These are phyloP conservation scores for Didymodactylos carnosus DNA, from an alignment of 2,888 invertebrate genomes.

Conservation along the genomic window DNA sequence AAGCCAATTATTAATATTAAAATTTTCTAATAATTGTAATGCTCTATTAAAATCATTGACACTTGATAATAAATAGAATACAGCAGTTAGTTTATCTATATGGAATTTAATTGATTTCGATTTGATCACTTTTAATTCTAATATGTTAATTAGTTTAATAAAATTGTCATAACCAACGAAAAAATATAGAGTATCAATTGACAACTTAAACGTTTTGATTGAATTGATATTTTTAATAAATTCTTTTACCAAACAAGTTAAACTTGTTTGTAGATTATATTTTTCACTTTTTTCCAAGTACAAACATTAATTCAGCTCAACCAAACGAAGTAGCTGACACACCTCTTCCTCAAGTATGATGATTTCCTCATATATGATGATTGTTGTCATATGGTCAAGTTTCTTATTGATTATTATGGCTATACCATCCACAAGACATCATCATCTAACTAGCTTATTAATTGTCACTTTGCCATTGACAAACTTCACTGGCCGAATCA, in stretches of 20 bases:
- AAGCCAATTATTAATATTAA: neutral
- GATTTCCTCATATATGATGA: too few species aligned
- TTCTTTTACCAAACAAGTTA: neutral
- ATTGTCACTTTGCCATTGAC: too few species aligned
- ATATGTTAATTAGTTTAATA: neutral
- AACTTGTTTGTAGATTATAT: neutral
- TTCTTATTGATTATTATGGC: too few species aligned
- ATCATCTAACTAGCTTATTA: too few species aligned
- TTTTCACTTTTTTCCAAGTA: neutral
- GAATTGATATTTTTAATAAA: neutral
- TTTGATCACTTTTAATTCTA: neutral
- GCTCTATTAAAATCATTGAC: neutral
- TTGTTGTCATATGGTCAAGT: too few species aligned
- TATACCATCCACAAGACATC: too few species aligned
- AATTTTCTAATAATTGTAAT: neutral
- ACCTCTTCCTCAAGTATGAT: too few species aligned
- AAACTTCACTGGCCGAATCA: too few species aligned
- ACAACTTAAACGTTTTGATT: neutral
- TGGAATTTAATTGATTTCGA: neutral
- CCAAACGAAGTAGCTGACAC: too few species aligned
- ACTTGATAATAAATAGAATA: neutral
- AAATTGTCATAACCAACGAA: neutral
- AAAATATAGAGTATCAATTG: neutral
- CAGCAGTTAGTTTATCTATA: neutral
- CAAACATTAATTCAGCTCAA: too few species aligned